Conservation (phyloP, 1,140 invertebrate genomes). For the Camponotus floridanus region DNA sequence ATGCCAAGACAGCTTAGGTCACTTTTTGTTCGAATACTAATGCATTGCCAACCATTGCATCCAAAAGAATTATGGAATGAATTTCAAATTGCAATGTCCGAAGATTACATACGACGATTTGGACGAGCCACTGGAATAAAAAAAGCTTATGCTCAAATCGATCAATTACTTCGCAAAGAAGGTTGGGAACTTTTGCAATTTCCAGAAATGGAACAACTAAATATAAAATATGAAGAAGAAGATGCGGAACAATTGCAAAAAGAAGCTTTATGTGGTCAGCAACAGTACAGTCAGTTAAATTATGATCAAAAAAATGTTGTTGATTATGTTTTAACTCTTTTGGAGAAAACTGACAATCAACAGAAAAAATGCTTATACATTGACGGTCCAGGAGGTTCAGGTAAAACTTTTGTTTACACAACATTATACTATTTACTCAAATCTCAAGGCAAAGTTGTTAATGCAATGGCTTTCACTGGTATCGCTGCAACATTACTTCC, state of each 20-base stretch:
- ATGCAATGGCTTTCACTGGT: conserved; percentile 3
- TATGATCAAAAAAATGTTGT: conserved; percentile 1
- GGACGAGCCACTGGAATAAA: background rate
- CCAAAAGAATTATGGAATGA: background rate
- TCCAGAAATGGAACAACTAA: conserved; percentile 21
- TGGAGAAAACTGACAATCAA: background rate
- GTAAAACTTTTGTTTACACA: conserved; percentile 15
- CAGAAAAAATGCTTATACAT: background rate
- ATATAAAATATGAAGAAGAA: background rate
- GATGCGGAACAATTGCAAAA: background rate
- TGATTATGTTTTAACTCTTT: conserved; percentile 1
- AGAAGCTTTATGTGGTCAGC: background rate
- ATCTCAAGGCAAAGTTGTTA: background rate
- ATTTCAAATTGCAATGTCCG: background rate
- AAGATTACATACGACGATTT: conserved; percentile 18
- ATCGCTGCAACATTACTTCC: background rate
- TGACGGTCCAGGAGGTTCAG: background rate
- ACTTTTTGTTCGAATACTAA: conserved; percentile 21
- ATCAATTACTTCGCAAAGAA: background rate
- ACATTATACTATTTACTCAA: conserved; percentile 22
- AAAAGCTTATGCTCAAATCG: conserved; percentile 1
- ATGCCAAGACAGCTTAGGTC: conserved; percentile 2
- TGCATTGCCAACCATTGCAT: conserved; percentile 29
- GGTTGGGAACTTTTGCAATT: background rate
- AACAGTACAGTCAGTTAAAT: conserved; percentile 1